Evolutionary conservation across 2,888 invertebrate species (phyloP).

Genomic region (Physocephala rufipes): DNA sequence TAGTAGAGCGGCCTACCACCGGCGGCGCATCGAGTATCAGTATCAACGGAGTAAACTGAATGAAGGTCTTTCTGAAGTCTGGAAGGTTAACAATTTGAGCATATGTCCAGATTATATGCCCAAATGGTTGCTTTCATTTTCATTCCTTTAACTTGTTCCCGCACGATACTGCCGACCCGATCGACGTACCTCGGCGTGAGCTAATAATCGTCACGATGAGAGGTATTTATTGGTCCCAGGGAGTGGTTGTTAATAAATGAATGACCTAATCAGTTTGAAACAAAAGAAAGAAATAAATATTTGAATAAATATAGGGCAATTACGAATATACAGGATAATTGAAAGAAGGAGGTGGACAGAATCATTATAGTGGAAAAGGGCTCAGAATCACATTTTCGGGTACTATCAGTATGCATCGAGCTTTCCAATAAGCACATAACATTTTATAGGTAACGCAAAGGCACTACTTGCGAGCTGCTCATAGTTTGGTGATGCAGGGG

Average conservation of each 20-base stretch:
- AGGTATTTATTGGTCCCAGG: not conserved
- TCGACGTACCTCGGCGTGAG: not conserved
- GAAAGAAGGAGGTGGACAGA: no score
- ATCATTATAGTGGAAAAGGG: no score
- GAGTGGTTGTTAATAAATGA: conserved; percentile 41
- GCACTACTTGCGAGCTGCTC: no score
- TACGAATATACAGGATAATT: conserved; percentile 13
- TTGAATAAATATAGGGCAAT: conserved; percentile 46
- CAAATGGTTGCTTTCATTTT: conserved; percentile 48
- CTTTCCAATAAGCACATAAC: no score
- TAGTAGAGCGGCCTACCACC: conserved; percentile 31
- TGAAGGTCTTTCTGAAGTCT: conserved; percentile 49
- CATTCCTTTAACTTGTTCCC: not conserved
- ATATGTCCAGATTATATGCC: conserved; percentile 56
- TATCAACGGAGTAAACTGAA: not conserved
- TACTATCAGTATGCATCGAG: no score
- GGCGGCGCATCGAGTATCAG: conserved; percentile 16
- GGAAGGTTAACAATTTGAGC: conserved; percentile 60
- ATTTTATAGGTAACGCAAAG: no score
- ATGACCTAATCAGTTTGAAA: conserved; percentile 54
- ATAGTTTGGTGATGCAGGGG: no score
- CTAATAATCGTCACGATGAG: not conserved
- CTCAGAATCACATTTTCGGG: no score
- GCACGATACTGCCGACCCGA: no score
- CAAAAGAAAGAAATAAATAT: conserved; percentile 51